Base-by-base conservation (phyloP, 2,113 vertebrate genomes). In the Carlito syrichta region DNA sequence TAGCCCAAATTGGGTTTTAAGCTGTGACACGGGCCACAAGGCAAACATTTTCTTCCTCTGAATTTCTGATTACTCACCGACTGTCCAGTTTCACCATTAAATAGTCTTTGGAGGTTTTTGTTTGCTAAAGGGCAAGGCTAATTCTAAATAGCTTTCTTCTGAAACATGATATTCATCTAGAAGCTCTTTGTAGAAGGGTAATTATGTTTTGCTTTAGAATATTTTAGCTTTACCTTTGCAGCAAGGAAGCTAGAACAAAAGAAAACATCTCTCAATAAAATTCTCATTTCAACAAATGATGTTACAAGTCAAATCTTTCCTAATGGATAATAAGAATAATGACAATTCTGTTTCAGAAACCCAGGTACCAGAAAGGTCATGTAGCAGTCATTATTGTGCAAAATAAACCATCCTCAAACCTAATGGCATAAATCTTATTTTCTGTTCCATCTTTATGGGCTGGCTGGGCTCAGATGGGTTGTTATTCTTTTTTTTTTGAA, bases 1-100 rank as follows among this genome's bases (percentile, higher is more conserved):
- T 93, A 97, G 74, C 83, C 69, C 81, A 95, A 94, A 97, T 93
- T 95, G 93, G n/a, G 79, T 95, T 95, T 97, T 98, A 95, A 96
- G 86, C 60, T 58, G 91, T 43, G 63, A 93, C 78, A 96, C 81
- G 88, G 89, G 38, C 91, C 95, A 96, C 54, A 94, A 94, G 86
- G 87, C 96, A 93, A 91, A 84, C 95, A 96, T 93, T 97, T 95
- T 97, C 87, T 94, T 95, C 76, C 56, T 85, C 74, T 68, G 89
- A 95, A 89, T 73, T 91, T 45, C 50, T 76, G 56, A 86, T 93
- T 89, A 69, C 40, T n/a, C 5, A 20, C 48, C 30, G 73, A 74
- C 48, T 94, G 89, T 19, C 23, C 23, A 78, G 58, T 81, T 20
- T 73, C 16, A 52, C 86, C 58, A 77, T 91, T 79, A 83, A 32